phyloP scores from a whole-genome alignment of 92 coral and sea anemone genomes.

The Palythoa heliodiscus region DNA sequence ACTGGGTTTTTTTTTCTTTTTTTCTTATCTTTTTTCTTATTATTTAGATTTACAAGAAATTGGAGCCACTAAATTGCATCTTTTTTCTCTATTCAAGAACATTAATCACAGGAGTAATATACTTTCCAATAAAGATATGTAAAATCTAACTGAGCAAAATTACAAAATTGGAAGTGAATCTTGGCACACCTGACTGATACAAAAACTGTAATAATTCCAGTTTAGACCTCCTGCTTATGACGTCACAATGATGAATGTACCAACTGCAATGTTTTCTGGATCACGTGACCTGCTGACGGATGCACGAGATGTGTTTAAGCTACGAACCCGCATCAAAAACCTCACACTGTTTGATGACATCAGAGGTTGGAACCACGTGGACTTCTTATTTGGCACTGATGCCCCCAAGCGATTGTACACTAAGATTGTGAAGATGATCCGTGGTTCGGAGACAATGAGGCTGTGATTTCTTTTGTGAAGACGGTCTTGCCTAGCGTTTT shows the following conservation, averaged over 20 bases:
- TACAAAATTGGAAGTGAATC: not conserved
- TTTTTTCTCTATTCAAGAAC: too few species aligned
- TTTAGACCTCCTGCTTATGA: conserved; percentile 69
- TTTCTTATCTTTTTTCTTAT: too few species aligned
- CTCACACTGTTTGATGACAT: conserved; percentile 67
- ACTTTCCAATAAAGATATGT: not conserved
- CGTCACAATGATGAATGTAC: conserved; percentile 70
- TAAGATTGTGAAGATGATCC: conserved; percentile 57
- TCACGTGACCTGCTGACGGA: conserved; percentile 84
- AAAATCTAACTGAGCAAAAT: not conserved
- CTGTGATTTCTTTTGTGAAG: not conserved
- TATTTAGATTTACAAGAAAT: too few species aligned
- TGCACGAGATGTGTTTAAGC: conserved; percentile 64
- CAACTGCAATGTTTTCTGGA: conserved; percentile 80
- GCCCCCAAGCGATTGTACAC: conserved; percentile 64
- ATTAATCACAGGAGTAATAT: too few species aligned
- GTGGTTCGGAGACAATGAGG: not conserved
- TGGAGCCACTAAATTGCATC: not conserved
- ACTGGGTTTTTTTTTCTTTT: not conserved
- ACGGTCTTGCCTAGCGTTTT: too few species aligned
- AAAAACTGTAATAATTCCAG: conserved; percentile 35
- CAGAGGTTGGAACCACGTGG: conserved; percentile 81
- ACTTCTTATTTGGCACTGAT: conserved; percentile 74
- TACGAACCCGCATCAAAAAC: conserved; percentile 55
- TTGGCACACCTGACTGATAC: not conserved